Percentiles rank a stretch among this genome's conserved stretches.
Evolutionary conservation across 2,888 invertebrate species (phyloP).

Genomic region (Diabrotica balteata): DNA sequence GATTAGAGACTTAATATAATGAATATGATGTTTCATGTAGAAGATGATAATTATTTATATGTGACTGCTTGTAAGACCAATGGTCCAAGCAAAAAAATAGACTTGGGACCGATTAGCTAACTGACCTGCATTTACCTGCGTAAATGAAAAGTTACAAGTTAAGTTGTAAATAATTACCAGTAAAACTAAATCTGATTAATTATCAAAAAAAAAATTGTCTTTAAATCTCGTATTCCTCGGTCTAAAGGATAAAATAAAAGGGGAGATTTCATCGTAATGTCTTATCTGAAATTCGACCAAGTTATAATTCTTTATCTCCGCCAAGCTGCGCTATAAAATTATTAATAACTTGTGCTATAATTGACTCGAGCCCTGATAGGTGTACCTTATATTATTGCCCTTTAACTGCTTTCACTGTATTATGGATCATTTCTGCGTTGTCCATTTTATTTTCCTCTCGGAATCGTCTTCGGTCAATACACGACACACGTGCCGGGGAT

Average conservation of each 20-base stretch:
- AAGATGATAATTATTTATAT: too few species aligned
- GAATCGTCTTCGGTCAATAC: conserved; percentile 29
- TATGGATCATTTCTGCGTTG: conserved; percentile 40
- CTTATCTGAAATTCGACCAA: conserved; percentile 45
- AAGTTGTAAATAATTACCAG: too few species aligned
- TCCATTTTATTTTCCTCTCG: conserved; percentile 31
- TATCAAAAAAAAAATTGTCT: too few species aligned
- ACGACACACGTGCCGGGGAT: conserved; percentile 19
- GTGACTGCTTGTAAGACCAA: too few species aligned
- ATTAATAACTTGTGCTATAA: conserved; percentile 59
- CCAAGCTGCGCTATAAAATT: conserved; percentile 57
- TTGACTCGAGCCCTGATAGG: conserved; percentile 57
- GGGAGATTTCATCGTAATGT: conserved; percentile 33
- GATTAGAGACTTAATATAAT: too few species aligned
- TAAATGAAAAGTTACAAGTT: too few species aligned
- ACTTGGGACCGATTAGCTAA: too few species aligned
- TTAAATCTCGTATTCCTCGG: neutral
- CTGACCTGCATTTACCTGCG: too few species aligned
- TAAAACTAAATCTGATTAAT: too few species aligned
- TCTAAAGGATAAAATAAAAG: conserved; percentile 39
- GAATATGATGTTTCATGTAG: too few species aligned
- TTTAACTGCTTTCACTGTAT: conserved; percentile 49
- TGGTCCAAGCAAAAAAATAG: too few species aligned
- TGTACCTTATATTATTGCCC: conserved; percentile 55
- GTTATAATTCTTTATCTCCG: conserved; percentile 58